phyloP scores from a whole-genome alignment of 2,888 invertebrate species.

The Stenoptilia bipunctidactyla region DNA sequence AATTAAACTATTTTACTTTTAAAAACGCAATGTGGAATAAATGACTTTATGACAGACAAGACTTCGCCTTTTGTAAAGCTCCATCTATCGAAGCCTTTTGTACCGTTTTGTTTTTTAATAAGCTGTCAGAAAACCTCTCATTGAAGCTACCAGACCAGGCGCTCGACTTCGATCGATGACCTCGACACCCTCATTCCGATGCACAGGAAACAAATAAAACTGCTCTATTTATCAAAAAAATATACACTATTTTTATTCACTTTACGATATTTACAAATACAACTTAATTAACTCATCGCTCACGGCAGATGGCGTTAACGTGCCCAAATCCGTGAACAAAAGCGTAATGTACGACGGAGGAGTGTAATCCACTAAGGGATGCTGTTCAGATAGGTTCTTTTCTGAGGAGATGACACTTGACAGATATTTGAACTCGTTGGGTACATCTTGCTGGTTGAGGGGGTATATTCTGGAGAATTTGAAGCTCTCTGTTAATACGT shows the following conservation, averaged over 20 bases:
- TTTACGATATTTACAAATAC: conserved; percentile 77
- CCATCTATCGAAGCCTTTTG: too few relatives aligned
- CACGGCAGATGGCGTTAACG: conserved; percentile 95
- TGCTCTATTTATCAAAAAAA: too few relatives aligned
- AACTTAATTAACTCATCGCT: conserved; percentile 97
- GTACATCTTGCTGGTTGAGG: conserved; percentile 91
- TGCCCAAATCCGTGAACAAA: conserved; percentile 95
- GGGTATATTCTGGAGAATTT: conserved; percentile 96
- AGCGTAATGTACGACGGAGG: conserved; percentile 94
- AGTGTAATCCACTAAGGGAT: conserved; percentile 96
- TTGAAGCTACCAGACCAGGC: too few relatives aligned
- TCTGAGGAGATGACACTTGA: conserved; percentile 60
- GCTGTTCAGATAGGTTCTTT: conserved; percentile 70
- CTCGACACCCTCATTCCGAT: too few relatives aligned
- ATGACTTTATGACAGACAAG: too few relatives aligned
- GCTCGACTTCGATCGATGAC: too few relatives aligned
- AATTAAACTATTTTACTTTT: too few relatives aligned
- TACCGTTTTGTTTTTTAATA: too few relatives aligned
- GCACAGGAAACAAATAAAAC: too few relatives aligned
- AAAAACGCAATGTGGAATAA: too few relatives aligned
- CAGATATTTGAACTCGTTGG: conserved; percentile 84
- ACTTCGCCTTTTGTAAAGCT: too few relatives aligned
- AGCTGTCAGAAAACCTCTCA: too few relatives aligned
- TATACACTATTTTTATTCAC: conserved; percentile 4
- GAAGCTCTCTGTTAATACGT: conserved; percentile 96